phyloP scores from a whole-genome alignment of 2,888 invertebrate genomes.

The Mimumesa dahlbomi region DNA sequence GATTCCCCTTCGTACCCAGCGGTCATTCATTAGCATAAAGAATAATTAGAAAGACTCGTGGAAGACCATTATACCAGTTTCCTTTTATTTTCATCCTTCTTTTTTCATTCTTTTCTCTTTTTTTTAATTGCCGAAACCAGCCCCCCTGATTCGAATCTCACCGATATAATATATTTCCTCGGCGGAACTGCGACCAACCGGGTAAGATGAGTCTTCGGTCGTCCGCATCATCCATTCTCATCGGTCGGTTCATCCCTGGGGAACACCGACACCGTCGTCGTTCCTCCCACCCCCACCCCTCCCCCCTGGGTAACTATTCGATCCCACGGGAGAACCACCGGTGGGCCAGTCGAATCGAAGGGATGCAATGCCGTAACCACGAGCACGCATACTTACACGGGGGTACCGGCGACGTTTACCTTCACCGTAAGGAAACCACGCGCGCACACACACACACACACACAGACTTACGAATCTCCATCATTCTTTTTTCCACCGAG shows the following conservation, averaged over 20 bases:
- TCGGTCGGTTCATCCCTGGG: conserved; percentile 45
- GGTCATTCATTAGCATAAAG: conserved; percentile 26
- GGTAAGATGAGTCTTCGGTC: conserved; percentile 50
- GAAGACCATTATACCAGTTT: no score
- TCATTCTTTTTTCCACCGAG: not conserved
- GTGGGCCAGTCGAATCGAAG: conserved; percentile 13
- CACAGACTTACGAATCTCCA: not conserved
- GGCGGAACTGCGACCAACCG: not conserved
- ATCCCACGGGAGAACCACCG: conserved; percentile 49
- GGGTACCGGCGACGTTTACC: no score
- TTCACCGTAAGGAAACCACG: not conserved
- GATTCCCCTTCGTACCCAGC: not conserved
- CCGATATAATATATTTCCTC: no score
- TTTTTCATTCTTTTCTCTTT: no score
- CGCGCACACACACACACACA: not conserved
- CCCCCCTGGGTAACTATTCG: conserved; percentile 44
- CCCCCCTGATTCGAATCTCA: no score
- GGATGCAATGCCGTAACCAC: conserved; percentile 22
- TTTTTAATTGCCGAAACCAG: no score
- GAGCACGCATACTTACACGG: conserved; percentile 3
- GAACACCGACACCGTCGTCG: no score
- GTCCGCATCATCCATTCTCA: conserved; percentile 62
- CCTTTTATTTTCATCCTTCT: no score
- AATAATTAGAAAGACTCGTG: conserved; percentile 36
- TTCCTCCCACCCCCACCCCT: conserved; percentile 2